Evolutionary conservation across 2,888 invertebrate genomes (phyloP), one percentile per base, ranked within the genome.

Genomic region (Agonopterix alstromeriana): DNA sequence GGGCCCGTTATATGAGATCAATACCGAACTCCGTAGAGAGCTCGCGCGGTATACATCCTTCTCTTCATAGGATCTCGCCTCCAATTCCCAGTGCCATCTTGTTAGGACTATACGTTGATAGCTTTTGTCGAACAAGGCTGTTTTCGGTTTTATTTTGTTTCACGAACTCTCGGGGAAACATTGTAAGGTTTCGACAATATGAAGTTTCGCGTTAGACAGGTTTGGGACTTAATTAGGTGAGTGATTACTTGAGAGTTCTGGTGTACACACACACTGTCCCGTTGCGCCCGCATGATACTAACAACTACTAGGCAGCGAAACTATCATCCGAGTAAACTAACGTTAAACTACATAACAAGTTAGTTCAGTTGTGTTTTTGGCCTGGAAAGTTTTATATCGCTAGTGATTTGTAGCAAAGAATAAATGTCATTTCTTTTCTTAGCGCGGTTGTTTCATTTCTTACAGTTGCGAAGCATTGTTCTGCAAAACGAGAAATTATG

Each of bases 341-440:
- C 27, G 27, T 27, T 27, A 27, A 27, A 27, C 27, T 27, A 27
- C 27, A 27, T 27, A 27, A 27, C 27, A 27, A 27, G 27, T 27
- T 27, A 27, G 27, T 27, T 27, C 5, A 27, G 27, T 27, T 27
- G 27, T 27, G 7, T 27, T 27, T 17, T 27, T 27, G 27, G 27
- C 27, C 27, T 27, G 27, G 27, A 27, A 27, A 27, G 27, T 27
- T 27, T 27, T 27, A 27, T 27, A 27, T 27, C 27, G 46, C 43
- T 48, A 48, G 46, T 51, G 51, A 51, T 51, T 51, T 51, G 51
- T 51, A 35, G 51, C 44, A 36, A 36, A 48, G 35, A 51, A 51
- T 51, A 51, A 49, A 51, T 51, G 51, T 35, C 43, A 51, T 48
- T 51, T 51, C 46, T 51, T 27, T 51, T 38, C 43, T 48, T 45